Percentiles rank a stretch among this genome's conserved stretches.
These are phyloP conservation scores for Temnothorax rugatulus DNA, from an alignment of 2,888 invertebrate species.

Conservation along the genomic window DNA sequence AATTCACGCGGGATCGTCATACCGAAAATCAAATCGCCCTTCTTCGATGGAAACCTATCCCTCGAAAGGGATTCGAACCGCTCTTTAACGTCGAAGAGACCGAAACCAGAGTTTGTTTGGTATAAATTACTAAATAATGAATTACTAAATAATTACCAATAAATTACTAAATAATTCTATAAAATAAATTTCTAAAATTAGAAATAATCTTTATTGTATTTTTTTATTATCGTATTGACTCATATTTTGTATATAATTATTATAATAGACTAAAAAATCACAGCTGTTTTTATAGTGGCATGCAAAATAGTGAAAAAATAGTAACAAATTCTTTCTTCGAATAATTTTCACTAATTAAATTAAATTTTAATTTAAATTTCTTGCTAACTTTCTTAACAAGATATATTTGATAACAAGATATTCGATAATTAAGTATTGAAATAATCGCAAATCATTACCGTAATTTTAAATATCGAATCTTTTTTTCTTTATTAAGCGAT, in stretches of 20 bases:
- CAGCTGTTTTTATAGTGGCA: neutral
- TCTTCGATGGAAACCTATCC: neutral
- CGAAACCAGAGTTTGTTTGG: neutral
- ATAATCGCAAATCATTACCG: neutral
- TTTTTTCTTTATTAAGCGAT: neutral
- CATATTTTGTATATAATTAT: neutral
- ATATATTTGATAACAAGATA: neutral
- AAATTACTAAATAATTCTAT: neutral
- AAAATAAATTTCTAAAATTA: neutral
- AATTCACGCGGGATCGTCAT: slow-evolving; percentile 47
- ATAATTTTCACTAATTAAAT: neutral
- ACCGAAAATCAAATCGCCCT: slow-evolving; percentile 43
- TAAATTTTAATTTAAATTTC: neutral
- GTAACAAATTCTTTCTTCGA: neutral
- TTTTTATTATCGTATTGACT: neutral
- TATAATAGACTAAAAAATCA: neutral
- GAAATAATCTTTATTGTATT: neutral
- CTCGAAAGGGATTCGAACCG: neutral
- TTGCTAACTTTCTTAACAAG: neutral
- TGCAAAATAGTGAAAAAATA: neutral
- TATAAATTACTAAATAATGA: neutral
- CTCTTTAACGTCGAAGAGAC: neutral
- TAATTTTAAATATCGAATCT: neutral
- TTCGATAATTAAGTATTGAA: neutral
- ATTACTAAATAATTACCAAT: neutral